A percentile compares a stretch with the other conserved stretches of the same genome.
These are phyloP conservation scores for Mylabris phalerata DNA, from an alignment of 1,140 invertebrate genomes.

Conservation along the genomic window DNA sequence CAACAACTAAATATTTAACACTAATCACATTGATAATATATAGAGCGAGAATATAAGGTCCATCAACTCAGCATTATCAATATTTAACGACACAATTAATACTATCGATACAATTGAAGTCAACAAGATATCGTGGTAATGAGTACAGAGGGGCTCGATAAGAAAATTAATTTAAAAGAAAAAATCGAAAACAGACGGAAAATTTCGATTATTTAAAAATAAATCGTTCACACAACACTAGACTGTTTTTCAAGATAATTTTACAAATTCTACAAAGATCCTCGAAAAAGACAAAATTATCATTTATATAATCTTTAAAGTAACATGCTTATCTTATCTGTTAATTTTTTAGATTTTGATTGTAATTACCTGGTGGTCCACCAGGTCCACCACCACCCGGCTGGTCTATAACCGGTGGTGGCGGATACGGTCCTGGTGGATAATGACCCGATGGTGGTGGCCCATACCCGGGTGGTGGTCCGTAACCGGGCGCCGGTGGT, in stretches of 20 bases:
- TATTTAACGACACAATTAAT: too few species aligned
- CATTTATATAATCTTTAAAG: neutral
- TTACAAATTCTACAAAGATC: neutral
- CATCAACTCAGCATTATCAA: too few species aligned
- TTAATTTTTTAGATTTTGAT: neutral
- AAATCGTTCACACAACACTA: constrained; percentile 5
- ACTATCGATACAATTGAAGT: too few species aligned
- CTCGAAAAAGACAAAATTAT: neutral
- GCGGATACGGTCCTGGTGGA: neutral
- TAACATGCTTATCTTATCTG: constrained; percentile 1
- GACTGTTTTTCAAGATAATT: neutral
- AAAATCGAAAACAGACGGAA: neutral
- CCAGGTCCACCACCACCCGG: neutral
- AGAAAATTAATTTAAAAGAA: too few species aligned
- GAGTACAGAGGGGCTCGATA: too few species aligned
- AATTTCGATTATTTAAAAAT: neutral
- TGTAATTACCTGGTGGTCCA: neutral
- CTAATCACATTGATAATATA: neutral
- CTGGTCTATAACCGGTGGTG: constrained; percentile 14
- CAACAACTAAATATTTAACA: neutral
- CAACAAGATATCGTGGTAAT: too few species aligned
- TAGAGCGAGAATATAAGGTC: too few species aligned
- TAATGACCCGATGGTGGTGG: constrained; percentile 4
- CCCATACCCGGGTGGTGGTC: constrained; percentile 8
- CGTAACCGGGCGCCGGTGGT: constrained; percentile 20